phyloP scores from a whole-genome alignment of 2,113 vertebrate genomes.

The Lasiurus borealis region DNA sequence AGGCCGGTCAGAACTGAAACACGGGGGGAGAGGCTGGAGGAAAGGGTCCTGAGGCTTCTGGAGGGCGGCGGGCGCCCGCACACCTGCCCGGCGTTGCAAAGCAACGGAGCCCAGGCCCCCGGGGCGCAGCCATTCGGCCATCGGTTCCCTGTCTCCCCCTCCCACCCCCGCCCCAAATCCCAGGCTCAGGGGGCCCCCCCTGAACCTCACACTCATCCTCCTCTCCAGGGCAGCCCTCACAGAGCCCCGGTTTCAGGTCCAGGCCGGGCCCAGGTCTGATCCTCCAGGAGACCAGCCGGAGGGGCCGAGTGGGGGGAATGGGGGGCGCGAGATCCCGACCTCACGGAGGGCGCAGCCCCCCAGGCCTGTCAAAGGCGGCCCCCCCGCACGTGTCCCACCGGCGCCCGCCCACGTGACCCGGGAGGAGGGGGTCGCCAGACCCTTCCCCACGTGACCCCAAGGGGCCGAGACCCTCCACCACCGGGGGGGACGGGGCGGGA shows the following conservation, averaged over 20 bases:
- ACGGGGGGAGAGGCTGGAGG: not conserved
- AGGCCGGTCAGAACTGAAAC: not conserved
- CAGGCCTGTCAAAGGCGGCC: constrained; percentile 68
- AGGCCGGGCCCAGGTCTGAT: not conserved
- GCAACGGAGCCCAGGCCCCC: not conserved
- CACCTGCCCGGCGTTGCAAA: not conserved
- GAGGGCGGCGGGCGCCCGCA: not conserved
- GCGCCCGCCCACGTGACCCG: constrained; percentile 76
- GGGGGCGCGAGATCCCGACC: not conserved
- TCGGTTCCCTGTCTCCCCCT: not conserved
- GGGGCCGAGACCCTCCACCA: constrained; percentile 77
- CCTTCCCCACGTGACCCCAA: constrained; percentile 79
- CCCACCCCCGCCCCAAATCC: not conserved
- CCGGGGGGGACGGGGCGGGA: constrained; percentile 73
- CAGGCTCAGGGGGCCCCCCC: not conserved
- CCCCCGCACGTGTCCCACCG: constrained; percentile 70
- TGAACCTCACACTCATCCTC: not conserved
- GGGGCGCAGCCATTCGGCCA: not conserved
- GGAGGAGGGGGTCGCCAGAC: constrained; percentile 75
- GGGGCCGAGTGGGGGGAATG: not conserved
- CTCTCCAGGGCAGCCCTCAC: not conserved
- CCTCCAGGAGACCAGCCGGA: not conserved
- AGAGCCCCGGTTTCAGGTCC: no score
- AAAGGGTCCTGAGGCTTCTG: not conserved
- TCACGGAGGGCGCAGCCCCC: constrained; percentile 37